Evolutionary conservation across 2,888 invertebrate species (phyloP).

Genomic region (Camptogramma bilineatum): DNA sequence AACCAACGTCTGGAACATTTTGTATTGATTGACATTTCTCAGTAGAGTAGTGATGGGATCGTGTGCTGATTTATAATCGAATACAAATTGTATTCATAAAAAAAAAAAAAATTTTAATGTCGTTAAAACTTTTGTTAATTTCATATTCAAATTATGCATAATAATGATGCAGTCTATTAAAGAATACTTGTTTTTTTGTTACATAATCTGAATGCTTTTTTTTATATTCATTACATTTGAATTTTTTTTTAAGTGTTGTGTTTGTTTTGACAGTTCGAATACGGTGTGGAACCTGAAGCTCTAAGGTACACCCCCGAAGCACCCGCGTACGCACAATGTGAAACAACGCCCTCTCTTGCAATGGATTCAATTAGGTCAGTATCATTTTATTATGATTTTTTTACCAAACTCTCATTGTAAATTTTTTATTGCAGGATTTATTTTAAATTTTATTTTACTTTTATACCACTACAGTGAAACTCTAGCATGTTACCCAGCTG

Average conservation of each 20-base stretch:
- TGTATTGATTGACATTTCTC: constrained; percentile 24
- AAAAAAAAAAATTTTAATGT: no score
- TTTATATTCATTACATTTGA: no score
- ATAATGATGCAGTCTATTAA: no score
- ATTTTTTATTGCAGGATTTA: no score
- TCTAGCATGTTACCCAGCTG: no score
- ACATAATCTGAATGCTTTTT: no score
- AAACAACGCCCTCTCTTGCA: constrained; percentile 75
- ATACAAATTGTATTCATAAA: background rate
- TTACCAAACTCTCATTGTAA: no score
- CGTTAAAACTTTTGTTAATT: no score
- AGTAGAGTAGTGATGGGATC: constrained; percentile 26
- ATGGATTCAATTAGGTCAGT: constrained; percentile 86
- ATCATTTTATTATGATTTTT: background rate
- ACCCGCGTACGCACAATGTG: constrained; percentile 86
- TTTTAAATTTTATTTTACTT: no score
- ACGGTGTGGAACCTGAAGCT: constrained; percentile 91
- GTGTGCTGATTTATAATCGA: constrained; percentile 1
- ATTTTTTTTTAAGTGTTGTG: background rate
- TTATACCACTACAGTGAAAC: no score
- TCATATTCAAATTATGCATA: no score
- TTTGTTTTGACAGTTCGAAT: constrained; percentile 87
- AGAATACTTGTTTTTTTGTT: no score
- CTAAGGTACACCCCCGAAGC: constrained; percentile 88
- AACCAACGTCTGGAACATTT: constrained; percentile 12